Conservation (phyloP, 1,140 invertebrate species). For the Magallana ariakensis region DNA sequence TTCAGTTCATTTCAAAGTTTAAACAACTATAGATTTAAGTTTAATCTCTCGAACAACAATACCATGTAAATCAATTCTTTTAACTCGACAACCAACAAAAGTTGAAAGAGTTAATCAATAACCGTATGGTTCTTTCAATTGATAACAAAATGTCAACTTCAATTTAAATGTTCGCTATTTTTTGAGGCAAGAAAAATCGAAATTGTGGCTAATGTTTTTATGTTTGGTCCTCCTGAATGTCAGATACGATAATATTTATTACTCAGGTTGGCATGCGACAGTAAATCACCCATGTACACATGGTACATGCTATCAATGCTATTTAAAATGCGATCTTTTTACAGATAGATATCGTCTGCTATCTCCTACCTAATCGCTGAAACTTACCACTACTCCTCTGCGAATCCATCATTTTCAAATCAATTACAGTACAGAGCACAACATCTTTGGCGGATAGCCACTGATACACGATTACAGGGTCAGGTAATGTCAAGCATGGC, state of each 20-base stretch:
- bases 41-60: slow-evolving; percentile 33
- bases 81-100: not conserved
- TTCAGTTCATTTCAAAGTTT: slow-evolving; percentile 1
- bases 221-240: not conserved
- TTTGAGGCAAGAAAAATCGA: not conserved
- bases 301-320: not conserved
- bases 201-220: not conserved
- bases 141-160: slow-evolving; percentile 9
- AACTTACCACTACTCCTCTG: slow-evolving; percentile 53
- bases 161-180: not conserved
- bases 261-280: slow-evolving; percentile 17
- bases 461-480: slow-evolving; percentile 1
- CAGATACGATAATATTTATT: not conserved
- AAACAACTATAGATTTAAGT: not conserved
- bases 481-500: slow-evolving; percentile 37
- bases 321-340: slow-evolving; percentile 21
- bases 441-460: slow-evolving; percentile 18
- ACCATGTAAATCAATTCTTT: slow-evolving; percentile 28
- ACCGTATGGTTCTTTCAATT: not conserved
- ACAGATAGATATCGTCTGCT: not conserved
- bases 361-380: not conserved
- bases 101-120: slow-evolving; percentile 25
- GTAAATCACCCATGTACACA: slow-evolving; percentile 19
- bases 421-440: slow-evolving; percentile 27
- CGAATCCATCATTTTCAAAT: slow-evolving; percentile 53